Evolutionary conservation across 2,797 vertebrate genomes (phyloP).

Genomic region (Pogoniulus pusillus): DNA sequence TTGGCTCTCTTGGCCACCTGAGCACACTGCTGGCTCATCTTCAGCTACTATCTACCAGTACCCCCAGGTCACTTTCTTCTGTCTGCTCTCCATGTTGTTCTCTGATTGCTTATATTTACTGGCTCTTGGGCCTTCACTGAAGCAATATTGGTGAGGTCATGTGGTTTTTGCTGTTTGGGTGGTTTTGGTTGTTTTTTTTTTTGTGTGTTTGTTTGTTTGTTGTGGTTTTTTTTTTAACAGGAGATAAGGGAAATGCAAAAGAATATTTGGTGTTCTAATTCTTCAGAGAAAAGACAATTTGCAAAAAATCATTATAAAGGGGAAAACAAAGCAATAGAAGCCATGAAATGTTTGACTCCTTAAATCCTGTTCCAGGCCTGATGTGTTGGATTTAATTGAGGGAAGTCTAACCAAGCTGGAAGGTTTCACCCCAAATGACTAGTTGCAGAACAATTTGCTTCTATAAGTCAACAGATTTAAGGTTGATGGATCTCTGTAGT

Average conservation of each 20-base stretch:
- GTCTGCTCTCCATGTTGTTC: too few species aligned
- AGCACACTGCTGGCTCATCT: too few species aligned
- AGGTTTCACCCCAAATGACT: not conserved
- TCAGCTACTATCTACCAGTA: too few species aligned
- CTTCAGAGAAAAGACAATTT: constrained; percentile 6
- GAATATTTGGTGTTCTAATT: constrained; percentile 24
- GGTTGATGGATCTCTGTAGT: not conserved
- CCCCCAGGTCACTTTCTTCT: too few species aligned
- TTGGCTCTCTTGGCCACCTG: too few species aligned
- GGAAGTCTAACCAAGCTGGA: not conserved
- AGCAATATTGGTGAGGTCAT: constrained; percentile 6
- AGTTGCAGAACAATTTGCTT: not conserved
- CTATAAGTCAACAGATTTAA: not conserved
- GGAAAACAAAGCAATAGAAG: not conserved
- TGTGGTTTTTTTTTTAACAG: constrained; percentile 5
- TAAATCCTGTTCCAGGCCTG: not conserved
- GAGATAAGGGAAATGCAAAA: constrained; percentile 34
- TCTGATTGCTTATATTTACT: constrained; percentile 29
- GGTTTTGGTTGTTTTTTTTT: not conserved
- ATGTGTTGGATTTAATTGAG: not conserved
- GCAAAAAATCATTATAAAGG: not conserved
- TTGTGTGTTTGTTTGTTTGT: not conserved
- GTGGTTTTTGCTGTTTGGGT: not conserved
- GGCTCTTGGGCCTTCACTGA: not conserved
- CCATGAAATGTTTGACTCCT: not conserved